These are phyloP conservation scores for Rattus norvegicus DNA, from an alignment of 2,113 vertebrate genomes.

Conservation along the genomic window GRCr8 NC_086019.1:197539001-197539500, in stretches of 20 bases:
- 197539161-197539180: neutral
- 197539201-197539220: neutral
- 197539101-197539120: neutral
- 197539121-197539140: neutral
- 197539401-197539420: neutral
- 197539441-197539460: neutral
- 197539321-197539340: neutral
- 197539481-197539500: neutral
- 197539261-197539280: neutral
- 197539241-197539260: neutral
- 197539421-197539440: neutral
- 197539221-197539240: neutral
- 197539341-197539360: neutral
- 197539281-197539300: neutral
- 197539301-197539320: neutral
- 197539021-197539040: neutral
- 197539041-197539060: neutral
- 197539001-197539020: neutral
- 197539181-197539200: neutral
- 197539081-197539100: neutral
- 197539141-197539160: neutral
- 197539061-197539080: neutral
- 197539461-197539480: neutral
- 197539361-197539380: neutral
- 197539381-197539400: neutral